These are phyloP conservation scores for Marronus borbonicus DNA, from an alignment of 2,888 invertebrate genomes.

Conservation along the genomic window DNA sequence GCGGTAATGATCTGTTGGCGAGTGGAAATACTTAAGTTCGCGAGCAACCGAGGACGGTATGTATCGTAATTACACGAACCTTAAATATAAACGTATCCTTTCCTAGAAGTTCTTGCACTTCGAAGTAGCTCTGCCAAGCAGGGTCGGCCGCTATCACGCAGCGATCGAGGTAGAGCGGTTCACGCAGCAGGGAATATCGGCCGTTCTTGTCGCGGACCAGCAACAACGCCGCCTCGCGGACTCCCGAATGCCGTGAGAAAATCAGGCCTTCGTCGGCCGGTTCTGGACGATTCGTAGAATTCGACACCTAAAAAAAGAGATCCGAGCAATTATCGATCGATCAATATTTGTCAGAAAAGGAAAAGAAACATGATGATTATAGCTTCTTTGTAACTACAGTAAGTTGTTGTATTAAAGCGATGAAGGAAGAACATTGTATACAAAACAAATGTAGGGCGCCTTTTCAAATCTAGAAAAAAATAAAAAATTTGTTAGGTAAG, in stretches of 20 bases:
- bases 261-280: slow-evolving; percentile 54
- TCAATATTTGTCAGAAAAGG: neutral
- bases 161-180: slow-evolving; percentile 91
- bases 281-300: slow-evolving; percentile 51
- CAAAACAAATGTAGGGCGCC: no score
- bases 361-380: no score
- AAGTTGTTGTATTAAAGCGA: no score
- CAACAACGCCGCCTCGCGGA: slow-evolving; percentile 90
- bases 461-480: no score
- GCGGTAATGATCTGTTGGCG: slow-evolving; percentile 36
- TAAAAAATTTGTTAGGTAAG: no score
- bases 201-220: slow-evolving; percentile 93
- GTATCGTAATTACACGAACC: slow-evolving; percentile 72
- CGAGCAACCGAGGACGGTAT: slow-evolving; percentile 27
- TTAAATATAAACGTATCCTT: slow-evolving; percentile 96
- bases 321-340: neutral
- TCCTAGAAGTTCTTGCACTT: slow-evolving; percentile 92
- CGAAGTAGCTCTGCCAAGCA: slow-evolving; percentile 94
- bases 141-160: slow-evolving; percentile 93
- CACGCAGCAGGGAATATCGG: slow-evolving; percentile 88
- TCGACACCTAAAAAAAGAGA: slow-evolving; percentile 39
- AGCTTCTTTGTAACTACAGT: neutral
- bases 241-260: slow-evolving; percentile 83
- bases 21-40: slow-evolving; percentile 30
- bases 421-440: no score